phyloP scores from a whole-genome alignment of 2,888 invertebrate genomes.

The Cotesia congregata region DNA sequence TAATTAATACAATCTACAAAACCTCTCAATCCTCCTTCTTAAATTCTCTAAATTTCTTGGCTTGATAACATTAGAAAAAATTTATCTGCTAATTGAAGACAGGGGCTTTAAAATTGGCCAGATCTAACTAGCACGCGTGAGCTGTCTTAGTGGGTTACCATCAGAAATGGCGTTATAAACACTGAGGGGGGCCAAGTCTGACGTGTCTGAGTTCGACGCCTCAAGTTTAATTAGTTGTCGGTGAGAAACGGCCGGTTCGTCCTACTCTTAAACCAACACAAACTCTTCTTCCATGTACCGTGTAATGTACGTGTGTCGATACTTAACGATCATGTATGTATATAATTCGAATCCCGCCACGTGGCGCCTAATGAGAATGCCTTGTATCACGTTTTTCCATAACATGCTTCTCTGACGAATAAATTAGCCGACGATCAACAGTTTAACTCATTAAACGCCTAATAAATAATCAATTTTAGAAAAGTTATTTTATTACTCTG shows the following conservation, averaged over 20 bases:
- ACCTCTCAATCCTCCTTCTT: too few species aligned
- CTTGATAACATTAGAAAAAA: neutral
- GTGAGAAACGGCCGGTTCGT: constrained; percentile 55
- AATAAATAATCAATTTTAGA: neutral
- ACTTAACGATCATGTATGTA: constrained; percentile 44
- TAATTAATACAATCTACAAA: too few species aligned
- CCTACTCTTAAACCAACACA: constrained; percentile 41
- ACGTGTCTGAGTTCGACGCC: constrained; percentile 58
- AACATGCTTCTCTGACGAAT: constrained; percentile 18
- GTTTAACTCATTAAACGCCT: neutral
- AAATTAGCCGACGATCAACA: neutral
- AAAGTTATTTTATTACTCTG: neutral
- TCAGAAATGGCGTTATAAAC: constrained; percentile 50
- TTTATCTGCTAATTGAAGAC: neutral
- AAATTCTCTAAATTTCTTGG: too few species aligned
- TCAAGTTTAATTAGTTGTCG: constrained; percentile 62
- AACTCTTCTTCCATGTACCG: constrained; percentile 1
- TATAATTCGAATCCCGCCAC: constrained; percentile 62
- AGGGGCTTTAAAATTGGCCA: neutral
- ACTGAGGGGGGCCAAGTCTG: constrained; percentile 44
- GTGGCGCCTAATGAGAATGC: constrained; percentile 62
- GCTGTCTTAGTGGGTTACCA: neutral
- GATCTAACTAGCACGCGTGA: constrained; percentile 28
- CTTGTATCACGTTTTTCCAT: constrained; percentile 52
- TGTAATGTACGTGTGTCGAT: too few species aligned